A percentile compares a stretch with the other conserved stretches of the same genome.
Conservation (phyloP, 2,113 vertebrate species). For the Eudyptes chrysolophus region DNA sequence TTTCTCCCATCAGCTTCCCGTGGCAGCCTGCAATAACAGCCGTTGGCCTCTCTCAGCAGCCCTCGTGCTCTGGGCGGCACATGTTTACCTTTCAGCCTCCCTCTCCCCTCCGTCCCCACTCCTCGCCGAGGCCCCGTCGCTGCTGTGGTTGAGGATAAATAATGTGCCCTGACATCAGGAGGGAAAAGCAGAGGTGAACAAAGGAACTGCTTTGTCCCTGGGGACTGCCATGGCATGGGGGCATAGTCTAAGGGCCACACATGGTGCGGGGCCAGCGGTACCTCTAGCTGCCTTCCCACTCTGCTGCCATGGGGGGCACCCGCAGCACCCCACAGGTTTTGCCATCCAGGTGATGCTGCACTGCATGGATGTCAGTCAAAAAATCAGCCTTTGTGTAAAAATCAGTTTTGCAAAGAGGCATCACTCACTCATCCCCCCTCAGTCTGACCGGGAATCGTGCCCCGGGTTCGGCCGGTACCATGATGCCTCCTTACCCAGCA, state of each 20-base stretch:
- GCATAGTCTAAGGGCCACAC: accelerated
- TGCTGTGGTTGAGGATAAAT: neutral
- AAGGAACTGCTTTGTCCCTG: neutral
- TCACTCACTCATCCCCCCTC: neutral
- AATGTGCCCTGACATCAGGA: neutral
- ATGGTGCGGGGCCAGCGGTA: neutral
- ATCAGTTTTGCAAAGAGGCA: neutral
- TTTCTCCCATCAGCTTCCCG: neutral
- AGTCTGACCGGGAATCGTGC: neutral
- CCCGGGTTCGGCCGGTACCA: neutral
- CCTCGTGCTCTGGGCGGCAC: neutral
- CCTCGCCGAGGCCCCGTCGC: accelerated
- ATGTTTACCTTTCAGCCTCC: neutral
- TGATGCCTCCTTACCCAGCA: too few relatives aligned
- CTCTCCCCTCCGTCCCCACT: too few relatives aligned
- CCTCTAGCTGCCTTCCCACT: neutral
- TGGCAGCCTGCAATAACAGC: neutral
- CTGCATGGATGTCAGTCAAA: neutral
- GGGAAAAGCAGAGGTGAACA: neutral
- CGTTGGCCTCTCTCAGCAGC: neutral
- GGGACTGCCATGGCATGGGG: neutral
- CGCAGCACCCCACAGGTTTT: neutral
- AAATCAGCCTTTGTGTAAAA: neutral
- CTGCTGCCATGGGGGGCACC: neutral
- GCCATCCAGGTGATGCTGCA: neutral